Conservation (phyloP, 2,888 invertebrate species). For the Abrostola tripartita region DNA sequence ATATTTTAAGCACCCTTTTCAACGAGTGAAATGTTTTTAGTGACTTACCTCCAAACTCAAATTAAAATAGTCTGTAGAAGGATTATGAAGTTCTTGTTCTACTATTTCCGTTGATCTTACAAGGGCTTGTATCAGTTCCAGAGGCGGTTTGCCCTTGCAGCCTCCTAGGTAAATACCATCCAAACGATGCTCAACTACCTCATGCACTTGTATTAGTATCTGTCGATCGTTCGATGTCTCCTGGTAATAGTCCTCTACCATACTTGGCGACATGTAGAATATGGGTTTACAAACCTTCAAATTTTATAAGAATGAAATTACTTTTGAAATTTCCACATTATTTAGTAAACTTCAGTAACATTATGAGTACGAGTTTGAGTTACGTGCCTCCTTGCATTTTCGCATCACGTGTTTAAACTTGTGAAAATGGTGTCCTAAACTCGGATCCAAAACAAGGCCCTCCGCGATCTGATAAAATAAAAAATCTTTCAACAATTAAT, state of each 20-base stretch:
- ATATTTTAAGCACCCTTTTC: no score
- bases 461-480: constrained; percentile 61
- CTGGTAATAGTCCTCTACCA: constrained; percentile 49
- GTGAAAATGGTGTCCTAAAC: constrained; percentile 32
- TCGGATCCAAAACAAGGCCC: constrained; percentile 60
- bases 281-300: constrained; percentile 58
- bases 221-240: constrained; percentile 36
- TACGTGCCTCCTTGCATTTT: constrained; percentile 52
- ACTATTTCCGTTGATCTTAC: constrained; percentile 51
- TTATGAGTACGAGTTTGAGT: neutral
- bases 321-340: neutral
- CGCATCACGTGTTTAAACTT: constrained; percentile 32
- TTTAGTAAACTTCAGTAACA: neutral
- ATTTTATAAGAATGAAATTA: neutral
- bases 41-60: constrained; percentile 48
- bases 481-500: constrained; percentile 32
- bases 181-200: constrained; percentile 43
- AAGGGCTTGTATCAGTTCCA: constrained; percentile 48
- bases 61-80: constrained; percentile 46
- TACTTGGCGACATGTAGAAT: constrained; percentile 45
- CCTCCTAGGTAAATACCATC: constrained; percentile 54
- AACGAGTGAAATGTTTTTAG: neutral
- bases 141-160: constrained; percentile 27
- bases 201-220: constrained; percentile 45
- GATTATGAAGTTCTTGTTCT: constrained; percentile 36